A percentile compares a stretch with the other conserved stretches of the same genome.
Evolutionary conservation across 2,113 vertebrate species (phyloP).

Genomic region (Otocyon megalotis): DNA sequence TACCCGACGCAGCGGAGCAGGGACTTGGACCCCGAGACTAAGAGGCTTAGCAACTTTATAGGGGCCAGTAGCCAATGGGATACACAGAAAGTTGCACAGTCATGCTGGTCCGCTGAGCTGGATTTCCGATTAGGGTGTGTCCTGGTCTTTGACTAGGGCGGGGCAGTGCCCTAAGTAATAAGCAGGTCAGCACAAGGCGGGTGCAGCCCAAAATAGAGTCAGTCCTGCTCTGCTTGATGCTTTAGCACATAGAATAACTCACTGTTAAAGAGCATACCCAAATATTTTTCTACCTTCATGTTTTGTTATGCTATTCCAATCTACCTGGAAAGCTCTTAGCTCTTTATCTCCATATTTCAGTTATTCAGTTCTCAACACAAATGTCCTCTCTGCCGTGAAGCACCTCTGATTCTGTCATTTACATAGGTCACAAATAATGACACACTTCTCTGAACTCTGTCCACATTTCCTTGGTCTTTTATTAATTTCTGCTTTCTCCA

Average conservation of each 20-base stretch:
- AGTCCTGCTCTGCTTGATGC: neutral
- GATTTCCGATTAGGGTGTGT: too few relatives aligned
- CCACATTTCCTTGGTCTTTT: neutral
- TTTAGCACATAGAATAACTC: neutral
- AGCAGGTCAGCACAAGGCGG: too few relatives aligned
- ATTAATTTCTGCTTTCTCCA: conserved; percentile 43
- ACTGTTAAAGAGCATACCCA: neutral
- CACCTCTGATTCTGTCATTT: neutral
- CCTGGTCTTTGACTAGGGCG: too few relatives aligned
- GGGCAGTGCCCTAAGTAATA: too few relatives aligned
- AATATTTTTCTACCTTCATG: neutral
- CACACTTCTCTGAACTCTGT: neutral
- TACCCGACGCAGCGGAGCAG: too few relatives aligned
- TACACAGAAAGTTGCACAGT: too few relatives aligned
- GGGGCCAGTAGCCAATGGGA: too few relatives aligned
- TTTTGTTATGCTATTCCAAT: neutral
- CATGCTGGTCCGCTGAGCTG: too few relatives aligned
- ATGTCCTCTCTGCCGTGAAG: neutral
- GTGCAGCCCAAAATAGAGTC: too few relatives aligned
- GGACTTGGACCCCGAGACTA: too few relatives aligned
- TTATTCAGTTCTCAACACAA: neutral
- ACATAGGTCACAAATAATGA: neutral
- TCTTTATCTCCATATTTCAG: conserved; percentile 24
- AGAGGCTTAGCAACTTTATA: too few relatives aligned
- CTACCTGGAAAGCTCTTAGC: neutral